Evolutionary conservation across 2,888 invertebrate genomes (phyloP).

Genomic region (Pseudococcus viburni): DNA sequence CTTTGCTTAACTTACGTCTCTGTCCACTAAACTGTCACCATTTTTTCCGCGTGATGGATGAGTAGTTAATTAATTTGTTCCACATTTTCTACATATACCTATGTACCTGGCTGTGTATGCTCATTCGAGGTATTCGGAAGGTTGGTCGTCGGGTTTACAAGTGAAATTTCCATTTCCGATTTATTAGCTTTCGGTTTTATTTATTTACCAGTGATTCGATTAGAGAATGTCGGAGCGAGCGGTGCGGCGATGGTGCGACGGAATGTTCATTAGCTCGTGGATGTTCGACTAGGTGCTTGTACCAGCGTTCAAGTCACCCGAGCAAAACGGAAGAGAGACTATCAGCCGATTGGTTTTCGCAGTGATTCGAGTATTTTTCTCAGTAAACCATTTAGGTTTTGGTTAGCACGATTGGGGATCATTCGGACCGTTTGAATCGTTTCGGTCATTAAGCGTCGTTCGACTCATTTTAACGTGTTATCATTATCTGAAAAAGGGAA

Average conservation of each 20-base stretch:
- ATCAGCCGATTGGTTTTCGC: too few relatives aligned
- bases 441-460: too few relatives aligned
- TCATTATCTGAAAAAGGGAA: too few relatives aligned
- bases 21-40: constrained; percentile 52
- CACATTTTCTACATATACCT: constrained; percentile 6
- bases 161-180: constrained; percentile 37
- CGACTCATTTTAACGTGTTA: too few relatives aligned
- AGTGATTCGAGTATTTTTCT: too few relatives aligned
- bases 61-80: constrained; percentile 56
- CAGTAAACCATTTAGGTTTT: too few relatives aligned
- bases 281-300: not conserved
- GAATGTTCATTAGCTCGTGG: not conserved
- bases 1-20: constrained; percentile 42
- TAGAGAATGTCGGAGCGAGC: constrained; percentile 10
- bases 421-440: too few relatives aligned
- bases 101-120: not conserved
- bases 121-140: not conserved
- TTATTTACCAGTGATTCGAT: constrained; percentile 40
- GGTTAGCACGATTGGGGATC: too few relatives aligned
- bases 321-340: not conserved
- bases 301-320: constrained; percentile 10
- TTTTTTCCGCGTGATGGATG: constrained; percentile 51
- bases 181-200: constrained; percentile 30
- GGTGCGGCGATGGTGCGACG: not conserved
- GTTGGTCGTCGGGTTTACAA: not conserved